Conservation (phyloP, 1,140 invertebrate species). For the Megalopta genalis region DNA sequence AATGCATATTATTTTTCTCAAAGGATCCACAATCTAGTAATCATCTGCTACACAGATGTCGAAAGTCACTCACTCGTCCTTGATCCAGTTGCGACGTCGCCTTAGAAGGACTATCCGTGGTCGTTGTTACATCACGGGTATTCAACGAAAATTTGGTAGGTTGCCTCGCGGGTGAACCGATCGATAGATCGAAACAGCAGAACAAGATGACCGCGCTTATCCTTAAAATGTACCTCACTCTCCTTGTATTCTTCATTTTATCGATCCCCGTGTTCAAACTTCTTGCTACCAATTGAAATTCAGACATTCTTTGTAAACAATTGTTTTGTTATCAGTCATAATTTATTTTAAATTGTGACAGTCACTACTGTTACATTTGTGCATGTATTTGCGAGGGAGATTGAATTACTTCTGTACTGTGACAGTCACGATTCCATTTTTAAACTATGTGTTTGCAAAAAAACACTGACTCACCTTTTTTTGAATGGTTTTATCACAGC, state of each 20-base stretch:
- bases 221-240: not conserved
- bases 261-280: not conserved
- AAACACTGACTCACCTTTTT: not conserved
- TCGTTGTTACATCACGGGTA: slow-evolving; percentile 29
- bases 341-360: no score
- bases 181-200: not conserved
- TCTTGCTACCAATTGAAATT: no score
- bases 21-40: no score
- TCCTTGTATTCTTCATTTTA: not conserved
- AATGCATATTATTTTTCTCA: no score
- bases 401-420: no score
- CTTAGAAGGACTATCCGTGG: slow-evolving; percentile 5
- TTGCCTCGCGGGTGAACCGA: slow-evolving; percentile 59
- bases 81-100: slow-evolving; percentile 61
- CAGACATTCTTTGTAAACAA: no score
- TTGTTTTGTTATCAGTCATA: no score
- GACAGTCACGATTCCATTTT: no score
- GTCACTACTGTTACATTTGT: no score
- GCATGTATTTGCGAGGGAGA: no score
- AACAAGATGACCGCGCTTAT: not conserved
- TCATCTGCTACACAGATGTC: not conserved
- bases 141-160: slow-evolving; percentile 66
- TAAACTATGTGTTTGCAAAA: no score
- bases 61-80: slow-evolving; percentile 62
- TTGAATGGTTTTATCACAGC: not conserved